phyloP scores from a whole-genome alignment of 2,797 vertebrate genomes.

The Antennarius maculatus region DNA sequence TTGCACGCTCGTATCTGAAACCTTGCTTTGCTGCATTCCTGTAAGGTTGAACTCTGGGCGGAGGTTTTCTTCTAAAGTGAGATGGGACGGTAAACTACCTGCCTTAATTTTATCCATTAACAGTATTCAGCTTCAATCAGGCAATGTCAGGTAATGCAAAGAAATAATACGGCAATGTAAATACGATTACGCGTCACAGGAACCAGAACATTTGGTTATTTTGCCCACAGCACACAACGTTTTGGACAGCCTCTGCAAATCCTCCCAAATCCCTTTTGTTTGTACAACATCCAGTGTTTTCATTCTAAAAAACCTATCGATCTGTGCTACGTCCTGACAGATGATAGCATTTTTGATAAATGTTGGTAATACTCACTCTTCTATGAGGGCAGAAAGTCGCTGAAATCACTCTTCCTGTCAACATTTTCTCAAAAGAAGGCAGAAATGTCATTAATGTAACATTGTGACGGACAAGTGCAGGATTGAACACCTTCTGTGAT shows the following conservation, averaged over 20 bases:
- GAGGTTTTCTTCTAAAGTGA: constrained; percentile 13
- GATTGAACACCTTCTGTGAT: constrained; percentile 33
- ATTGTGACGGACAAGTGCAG: constrained; percentile 14
- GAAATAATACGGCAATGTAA: not conserved
- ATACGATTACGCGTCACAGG: not conserved
- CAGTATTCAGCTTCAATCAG: constrained; percentile 3
- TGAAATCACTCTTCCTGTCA: not conserved
- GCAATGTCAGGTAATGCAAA: not conserved
- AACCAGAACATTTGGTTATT: not conserved
- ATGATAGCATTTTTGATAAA: not conserved
- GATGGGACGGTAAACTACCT: constrained; percentile 12
- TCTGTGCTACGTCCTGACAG: constrained; percentile 4
- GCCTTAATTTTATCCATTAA: no score
- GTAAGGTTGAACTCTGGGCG: constrained; percentile 47
- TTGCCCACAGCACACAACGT: not conserved
- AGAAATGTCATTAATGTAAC: constrained; percentile 28
- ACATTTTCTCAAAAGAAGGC: constrained; percentile 35
- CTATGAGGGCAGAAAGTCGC: constrained; percentile 30
- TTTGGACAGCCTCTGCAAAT: not conserved
- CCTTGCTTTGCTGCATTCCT: constrained; percentile 68
- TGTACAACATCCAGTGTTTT: constrained; percentile 24
- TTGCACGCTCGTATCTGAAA: not conserved
- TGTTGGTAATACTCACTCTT: constrained; percentile 60
- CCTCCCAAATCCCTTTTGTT: constrained; percentile 57
- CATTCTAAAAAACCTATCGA: constrained; percentile 13